Base-by-base conservation (phyloP, 2,888 invertebrate species). In the Synanthedon formicaeformis region DNA sequence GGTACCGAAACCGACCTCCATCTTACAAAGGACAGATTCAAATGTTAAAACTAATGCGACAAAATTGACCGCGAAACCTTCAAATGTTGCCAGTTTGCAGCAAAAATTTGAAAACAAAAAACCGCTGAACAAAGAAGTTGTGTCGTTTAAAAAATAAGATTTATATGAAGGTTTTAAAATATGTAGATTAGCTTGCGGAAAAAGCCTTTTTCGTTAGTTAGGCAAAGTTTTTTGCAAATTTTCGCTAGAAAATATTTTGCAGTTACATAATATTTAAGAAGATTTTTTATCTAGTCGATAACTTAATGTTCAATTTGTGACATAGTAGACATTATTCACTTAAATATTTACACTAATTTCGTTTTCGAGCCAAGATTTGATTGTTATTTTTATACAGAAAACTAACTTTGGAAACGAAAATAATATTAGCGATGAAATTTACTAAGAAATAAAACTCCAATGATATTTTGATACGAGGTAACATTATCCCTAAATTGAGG, bases 21-120 rank as follows among this genome's bases (percentile, higher is more conserved):
- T 78, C 58, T 62, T 66, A 27, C 79, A 75, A 64, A 78, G 75
- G 63, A 73, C 77, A 10, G 81, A 80, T 48, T 61, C 75, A 0
- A 75, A 71, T 54, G 62, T 66, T 2, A 86, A 84, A 65, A 75
- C 85, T 2, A 75, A 75, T 53, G 81, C 81, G 52, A 79, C 84
- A 48, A 89, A 88, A 66, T 62, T 87, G 54, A 80, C 89, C 27
- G 83, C 91, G 4, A 91, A 91, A 67, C 81, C 84, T 48, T 93
- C 93, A 16, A 93, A 91, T 71, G 93, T 94, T 53, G 94, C 94
- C 40, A 91, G 92, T 55, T 81, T 94, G 62, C 94, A 94, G 66
- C 93, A 93, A 65, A 94, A 93, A 73, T 94, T 94, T 70, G 94
- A 94, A 78, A 90, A 89, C 64, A 78, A 88, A 63, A 88, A 88